Conservation (phyloP, 2,888 invertebrate species). For the Eremobia ochroleuca region DNA sequence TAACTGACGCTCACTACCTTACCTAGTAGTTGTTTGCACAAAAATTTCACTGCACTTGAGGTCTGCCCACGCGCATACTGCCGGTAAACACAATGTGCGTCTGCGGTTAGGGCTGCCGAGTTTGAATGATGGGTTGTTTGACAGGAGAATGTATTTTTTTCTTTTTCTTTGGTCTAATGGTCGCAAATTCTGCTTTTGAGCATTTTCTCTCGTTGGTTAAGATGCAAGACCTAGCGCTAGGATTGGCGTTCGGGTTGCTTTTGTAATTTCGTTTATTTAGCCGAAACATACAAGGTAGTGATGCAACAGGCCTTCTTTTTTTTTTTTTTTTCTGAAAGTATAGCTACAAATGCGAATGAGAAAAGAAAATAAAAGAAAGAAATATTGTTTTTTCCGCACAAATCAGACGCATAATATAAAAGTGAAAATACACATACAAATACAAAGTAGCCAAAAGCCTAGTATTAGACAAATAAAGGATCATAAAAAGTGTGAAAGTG, state of each 20-base stretch:
- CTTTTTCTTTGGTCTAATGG: background rate
- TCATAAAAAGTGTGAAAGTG: no score
- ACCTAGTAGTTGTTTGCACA: conserved; percentile 74
- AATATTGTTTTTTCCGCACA: background rate
- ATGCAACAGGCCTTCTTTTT: no score
- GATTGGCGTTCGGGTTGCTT: background rate
- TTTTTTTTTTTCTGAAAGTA: no score
- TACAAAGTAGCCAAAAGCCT: background rate
- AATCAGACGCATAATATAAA: background rate
- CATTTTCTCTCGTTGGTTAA: background rate
- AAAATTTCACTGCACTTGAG: conserved; percentile 83
- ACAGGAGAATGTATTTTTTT: conserved; percentile 2
- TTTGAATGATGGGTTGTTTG: conserved; percentile 4
- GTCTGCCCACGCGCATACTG: conserved; percentile 76
- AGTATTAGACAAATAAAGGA: background rate
- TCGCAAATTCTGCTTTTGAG: background rate
- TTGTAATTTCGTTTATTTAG: background rate
- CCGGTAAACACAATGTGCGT: conserved; percentile 26
- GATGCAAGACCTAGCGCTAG: background rate
- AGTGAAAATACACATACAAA: background rate
- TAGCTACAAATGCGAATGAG: background rate
- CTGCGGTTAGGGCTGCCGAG: conserved; percentile 26
- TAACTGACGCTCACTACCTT: background rate
- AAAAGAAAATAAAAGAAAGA: background rate
- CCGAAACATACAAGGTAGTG: no score